Base-by-base conservation (phyloP, 2,797 vertebrate genomes). In the Salmo trutta region DNA sequence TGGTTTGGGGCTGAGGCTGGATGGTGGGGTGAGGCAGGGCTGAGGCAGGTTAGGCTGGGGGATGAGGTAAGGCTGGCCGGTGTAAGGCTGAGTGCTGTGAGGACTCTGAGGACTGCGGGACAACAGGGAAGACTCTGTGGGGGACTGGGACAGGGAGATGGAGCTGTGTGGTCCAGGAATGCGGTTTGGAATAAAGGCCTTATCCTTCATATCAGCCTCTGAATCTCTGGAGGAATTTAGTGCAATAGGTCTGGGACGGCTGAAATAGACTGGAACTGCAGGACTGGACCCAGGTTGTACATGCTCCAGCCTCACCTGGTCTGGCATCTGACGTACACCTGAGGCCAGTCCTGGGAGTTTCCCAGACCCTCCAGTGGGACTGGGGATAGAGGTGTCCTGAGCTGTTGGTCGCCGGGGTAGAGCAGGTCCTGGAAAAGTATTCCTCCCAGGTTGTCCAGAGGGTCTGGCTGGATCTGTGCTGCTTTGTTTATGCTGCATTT, bases 171-270 rank as follows among this genome's bases (percentile, higher is more conserved):
- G 87, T 75, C 74, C 88, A 0, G 87, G 84, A 73, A 92, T 86
- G 80, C 90, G 81, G 73, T 88, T 81, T 67, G 91, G 90, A 12
- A 92, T 71, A 75, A 91, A 73, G 27, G 89, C 82, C 33, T 83
- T 86, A 16, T 91, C 89, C 81, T 83, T 89, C 41, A 82, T 84
- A 52, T 90, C 85, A 47, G 53, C 14, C 53, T 78, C 82, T 31
- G 84, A 76, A 70, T 84, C 71, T 75, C 87, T 88, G 62, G 82
- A 69, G 3, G 76, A 89, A 7, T 90, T 88, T 8, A 92, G 90
- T 69, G 86, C 89, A 0, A 90, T 90, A 0, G 93, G 94, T 78
- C 92, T 90, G 1, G 90, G 91, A 62, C 93, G 86, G 59, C 93
- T 93, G 64, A 94, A 93, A 81, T 88, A 89, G 0, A 83, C 78